These are phyloP conservation scores for Zosterops pallidus DNA, from an alignment of 2,113 vertebrate genomes.

Conservation along the genomic window DNA sequence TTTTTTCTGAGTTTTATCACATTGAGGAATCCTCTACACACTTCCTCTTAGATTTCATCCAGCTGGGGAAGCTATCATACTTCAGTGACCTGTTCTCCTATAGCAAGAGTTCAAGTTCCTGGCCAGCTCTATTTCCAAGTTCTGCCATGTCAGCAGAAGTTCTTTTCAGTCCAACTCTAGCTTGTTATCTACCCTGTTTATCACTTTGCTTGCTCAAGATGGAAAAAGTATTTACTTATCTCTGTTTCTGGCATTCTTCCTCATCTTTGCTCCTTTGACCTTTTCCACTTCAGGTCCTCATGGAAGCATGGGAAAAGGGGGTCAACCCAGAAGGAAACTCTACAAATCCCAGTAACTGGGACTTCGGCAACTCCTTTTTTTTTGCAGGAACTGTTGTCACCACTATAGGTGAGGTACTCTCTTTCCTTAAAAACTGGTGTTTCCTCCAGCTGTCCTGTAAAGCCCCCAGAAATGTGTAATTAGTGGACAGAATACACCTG, in stretches of 20 bases:
- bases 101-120: neutral
- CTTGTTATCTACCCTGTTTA: neutral
- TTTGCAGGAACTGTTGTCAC: slow-evolving; percentile 92
- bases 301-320: slow-evolving; percentile 89
- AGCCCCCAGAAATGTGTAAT: neutral
- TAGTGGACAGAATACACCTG: neutral
- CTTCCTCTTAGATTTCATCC: neutral
- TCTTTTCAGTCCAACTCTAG: neutral
- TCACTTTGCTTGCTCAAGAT: neutral
- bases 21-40: neutral
- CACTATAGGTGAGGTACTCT: slow-evolving; percentile 83
- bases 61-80: neutral
- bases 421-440: neutral
- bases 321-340: slow-evolving; percentile 91
- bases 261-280: slow-evolving; percentile 3
- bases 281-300: slow-evolving; percentile 80
- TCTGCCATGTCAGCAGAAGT: neutral
- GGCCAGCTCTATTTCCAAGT: neutral
- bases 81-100: neutral
- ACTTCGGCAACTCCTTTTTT: slow-evolving; percentile 93
- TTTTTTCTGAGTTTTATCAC: neutral
- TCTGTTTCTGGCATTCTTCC: neutral
- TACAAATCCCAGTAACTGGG: slow-evolving; percentile 93
- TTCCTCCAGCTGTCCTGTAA: neutral
- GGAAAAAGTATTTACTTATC: neutral